These are phyloP conservation scores for Coelinius sp. DNA, from an alignment of 2,888 invertebrate genomes.

Conservation along the genomic window DNA sequence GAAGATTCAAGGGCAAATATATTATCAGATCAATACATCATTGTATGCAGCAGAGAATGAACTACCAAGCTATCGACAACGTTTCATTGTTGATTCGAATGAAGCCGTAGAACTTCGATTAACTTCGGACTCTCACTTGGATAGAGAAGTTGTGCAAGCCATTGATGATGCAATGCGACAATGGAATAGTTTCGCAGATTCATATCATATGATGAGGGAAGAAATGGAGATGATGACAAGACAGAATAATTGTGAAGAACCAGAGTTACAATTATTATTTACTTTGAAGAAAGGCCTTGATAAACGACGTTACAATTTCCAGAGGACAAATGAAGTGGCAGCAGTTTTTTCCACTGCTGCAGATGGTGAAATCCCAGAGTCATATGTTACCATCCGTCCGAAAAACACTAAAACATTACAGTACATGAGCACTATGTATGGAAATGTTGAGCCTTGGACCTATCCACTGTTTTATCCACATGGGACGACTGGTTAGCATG, in stretches of 20 bases:
- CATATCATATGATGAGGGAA: conserved; percentile 43
- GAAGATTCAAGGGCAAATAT: too few species aligned
- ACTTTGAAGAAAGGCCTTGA: conserved; percentile 32
- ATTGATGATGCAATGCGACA: conserved; percentile 33
- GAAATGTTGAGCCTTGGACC: too few species aligned
- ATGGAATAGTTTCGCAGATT: conserved; percentile 41
- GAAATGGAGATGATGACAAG: conserved; percentile 20
- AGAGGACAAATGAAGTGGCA: too few species aligned
- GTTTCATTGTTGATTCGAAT: conserved; percentile 44
- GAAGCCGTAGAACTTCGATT: conserved; percentile 19
- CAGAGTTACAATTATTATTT: too few species aligned
- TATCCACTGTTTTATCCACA: conserved; percentile 48
- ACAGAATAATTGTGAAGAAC: too few species aligned
- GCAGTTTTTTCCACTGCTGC: conserved; percentile 40
- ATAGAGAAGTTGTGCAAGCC: conserved; percentile 9
- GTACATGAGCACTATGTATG: conserved; percentile 45
- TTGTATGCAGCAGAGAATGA: conserved; percentile 22
- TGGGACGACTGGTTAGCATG: conserved; percentile 42
- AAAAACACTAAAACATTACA: conserved; percentile 42
- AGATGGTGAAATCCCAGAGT: conserved; percentile 46
- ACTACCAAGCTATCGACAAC: conserved; percentile 43
- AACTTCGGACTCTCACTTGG: conserved; percentile 18
- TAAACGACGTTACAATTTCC: conserved; percentile 41
- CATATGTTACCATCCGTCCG: conserved; percentile 39
- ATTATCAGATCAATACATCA: conserved; percentile 35